A percentile compares a stretch with the other conserved stretches of the same genome.
phyloP scores from a whole-genome alignment of 2,888 invertebrate species.

The Volucella bombylans region DNA sequence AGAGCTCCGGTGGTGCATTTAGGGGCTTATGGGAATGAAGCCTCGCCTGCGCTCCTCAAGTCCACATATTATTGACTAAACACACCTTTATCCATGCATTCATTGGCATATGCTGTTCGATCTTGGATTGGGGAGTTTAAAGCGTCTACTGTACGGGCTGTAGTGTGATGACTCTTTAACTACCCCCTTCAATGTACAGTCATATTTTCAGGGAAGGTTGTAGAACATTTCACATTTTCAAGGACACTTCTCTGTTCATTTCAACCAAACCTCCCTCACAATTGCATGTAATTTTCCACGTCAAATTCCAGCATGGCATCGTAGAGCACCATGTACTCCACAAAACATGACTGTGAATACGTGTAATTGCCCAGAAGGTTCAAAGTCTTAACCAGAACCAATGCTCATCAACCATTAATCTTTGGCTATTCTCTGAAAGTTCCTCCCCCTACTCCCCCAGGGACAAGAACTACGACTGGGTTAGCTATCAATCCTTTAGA shows the following conservation, averaged over 20 bases:
- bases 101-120: too few relatives aligned
- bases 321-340: neutral
- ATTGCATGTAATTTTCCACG: constrained; percentile 20
- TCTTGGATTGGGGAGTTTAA: too few relatives aligned
- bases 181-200: too few relatives aligned
- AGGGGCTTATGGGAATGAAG: too few relatives aligned
- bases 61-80: too few relatives aligned
- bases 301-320: constrained; percentile 10
- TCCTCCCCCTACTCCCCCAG: neutral
- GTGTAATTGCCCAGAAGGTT: constrained; percentile 63
- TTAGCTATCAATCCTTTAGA: neutral
- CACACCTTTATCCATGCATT: too few relatives aligned
- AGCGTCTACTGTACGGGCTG: too few relatives aligned
- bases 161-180: too few relatives aligned
- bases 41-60: too few relatives aligned
- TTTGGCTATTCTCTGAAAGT: constrained; percentile 5
- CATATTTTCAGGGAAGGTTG: too few relatives aligned
- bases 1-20: too few relatives aligned
- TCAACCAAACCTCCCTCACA: neutral
- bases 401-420: constrained; percentile 40
- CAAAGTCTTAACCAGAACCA: constrained; percentile 41
- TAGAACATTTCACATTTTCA: too few relatives aligned
- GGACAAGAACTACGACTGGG: neutral
- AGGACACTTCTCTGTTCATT: neutral
- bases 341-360: constrained; percentile 37